Percentiles rank a stretch among this genome's conserved stretches.
Conservation (phyloP, 2,888 invertebrate species). For the Dolichomitus sp. region DNA sequence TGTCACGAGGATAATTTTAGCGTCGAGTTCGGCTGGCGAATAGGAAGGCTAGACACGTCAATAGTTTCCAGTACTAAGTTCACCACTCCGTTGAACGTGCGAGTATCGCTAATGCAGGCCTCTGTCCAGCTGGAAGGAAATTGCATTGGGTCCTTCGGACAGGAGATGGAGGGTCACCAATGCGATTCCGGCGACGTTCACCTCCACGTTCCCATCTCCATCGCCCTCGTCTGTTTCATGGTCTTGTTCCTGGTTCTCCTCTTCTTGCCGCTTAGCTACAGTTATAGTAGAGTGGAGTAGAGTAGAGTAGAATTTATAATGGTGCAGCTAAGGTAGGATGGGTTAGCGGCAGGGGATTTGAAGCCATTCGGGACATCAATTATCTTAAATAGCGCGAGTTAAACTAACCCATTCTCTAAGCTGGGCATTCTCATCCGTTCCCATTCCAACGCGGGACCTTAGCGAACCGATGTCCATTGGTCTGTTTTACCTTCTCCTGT, state of each 20-base stretch:
- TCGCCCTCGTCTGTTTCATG: constrained; percentile 40
- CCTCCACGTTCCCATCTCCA: constrained; percentile 49
- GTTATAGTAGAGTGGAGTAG: constrained; percentile 36
- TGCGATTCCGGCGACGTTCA: constrained; percentile 59
- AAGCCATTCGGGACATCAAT: constrained; percentile 79
- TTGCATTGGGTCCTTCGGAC: constrained; percentile 73
- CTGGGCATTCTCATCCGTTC: constrained; percentile 67
- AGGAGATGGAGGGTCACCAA: constrained; percentile 33
- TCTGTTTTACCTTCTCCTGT: constrained; percentile 17
- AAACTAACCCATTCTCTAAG: constrained; percentile 79
- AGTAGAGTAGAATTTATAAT: constrained; percentile 22
- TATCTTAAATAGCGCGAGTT: constrained; percentile 82
- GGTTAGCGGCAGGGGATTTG: constrained; percentile 66
- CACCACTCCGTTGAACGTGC: constrained; percentile 41
- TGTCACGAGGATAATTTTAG: constrained; percentile 21
- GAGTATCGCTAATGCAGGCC: constrained; percentile 79
- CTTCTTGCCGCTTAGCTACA: constrained; percentile 48
- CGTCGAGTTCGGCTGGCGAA: constrained; percentile 20
- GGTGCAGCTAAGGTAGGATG: constrained; percentile 22
- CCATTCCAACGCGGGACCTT: constrained; percentile 16
- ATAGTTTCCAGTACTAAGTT: constrained; percentile 69
- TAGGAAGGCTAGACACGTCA: constrained; percentile 57
- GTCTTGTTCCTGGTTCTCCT: constrained; percentile 34
- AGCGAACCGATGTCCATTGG: constrained; percentile 22
- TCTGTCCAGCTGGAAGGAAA: constrained; percentile 79